Percentiles rank a stretch among this genome's conserved stretches.
These are phyloP conservation scores for Harpagus bidentatus DNA, from an alignment of 2,113 vertebrate genomes.

Conservation along the genomic window DNA sequence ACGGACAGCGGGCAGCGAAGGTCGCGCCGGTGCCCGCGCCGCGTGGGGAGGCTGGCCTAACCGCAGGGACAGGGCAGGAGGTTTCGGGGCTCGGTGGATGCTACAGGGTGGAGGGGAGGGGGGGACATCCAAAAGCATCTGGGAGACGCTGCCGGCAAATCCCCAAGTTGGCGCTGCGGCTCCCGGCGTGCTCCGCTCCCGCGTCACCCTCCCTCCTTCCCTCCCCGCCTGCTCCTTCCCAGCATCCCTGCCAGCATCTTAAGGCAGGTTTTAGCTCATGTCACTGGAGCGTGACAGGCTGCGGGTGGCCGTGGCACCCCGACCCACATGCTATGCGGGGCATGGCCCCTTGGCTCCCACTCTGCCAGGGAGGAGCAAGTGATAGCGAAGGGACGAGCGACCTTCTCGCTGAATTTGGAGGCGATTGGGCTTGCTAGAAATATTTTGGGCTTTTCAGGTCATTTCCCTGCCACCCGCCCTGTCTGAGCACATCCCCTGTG, in stretches of 20 bases:
- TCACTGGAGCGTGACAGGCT: not conserved
- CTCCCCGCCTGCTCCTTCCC: constrained; percentile 8
- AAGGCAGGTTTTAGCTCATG: not conserved
- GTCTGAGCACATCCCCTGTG: not conserved
- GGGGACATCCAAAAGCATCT: not conserved
- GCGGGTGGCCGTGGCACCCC: not conserved
- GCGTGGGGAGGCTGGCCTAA: not conserved
- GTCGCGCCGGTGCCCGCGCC: fast-evolving
- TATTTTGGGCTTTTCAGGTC: not conserved
- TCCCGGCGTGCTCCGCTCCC: constrained; percentile 7
- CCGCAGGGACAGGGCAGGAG: not conserved
- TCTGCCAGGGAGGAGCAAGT: fast-evolving
- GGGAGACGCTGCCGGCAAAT: not conserved
- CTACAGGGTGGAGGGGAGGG: fast-evolving
- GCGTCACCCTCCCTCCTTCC: not conserved
- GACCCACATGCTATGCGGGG: fast-evolving
- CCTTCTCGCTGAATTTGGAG: not conserved
- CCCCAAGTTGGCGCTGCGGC: not conserved
- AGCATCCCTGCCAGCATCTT: not conserved
- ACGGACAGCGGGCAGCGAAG: not conserved
- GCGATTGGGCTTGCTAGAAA: not conserved
- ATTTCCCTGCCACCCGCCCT: not conserved
- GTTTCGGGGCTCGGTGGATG: not conserved
- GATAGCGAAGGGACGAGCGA: fast-evolving
- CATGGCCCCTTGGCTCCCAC: not conserved